Percentiles rank a stretch among this genome's conserved stretches.
Evolutionary conservation across 2,797 vertebrate species (phyloP).

Genomic region (Urosaurus nigricauda): DNA sequence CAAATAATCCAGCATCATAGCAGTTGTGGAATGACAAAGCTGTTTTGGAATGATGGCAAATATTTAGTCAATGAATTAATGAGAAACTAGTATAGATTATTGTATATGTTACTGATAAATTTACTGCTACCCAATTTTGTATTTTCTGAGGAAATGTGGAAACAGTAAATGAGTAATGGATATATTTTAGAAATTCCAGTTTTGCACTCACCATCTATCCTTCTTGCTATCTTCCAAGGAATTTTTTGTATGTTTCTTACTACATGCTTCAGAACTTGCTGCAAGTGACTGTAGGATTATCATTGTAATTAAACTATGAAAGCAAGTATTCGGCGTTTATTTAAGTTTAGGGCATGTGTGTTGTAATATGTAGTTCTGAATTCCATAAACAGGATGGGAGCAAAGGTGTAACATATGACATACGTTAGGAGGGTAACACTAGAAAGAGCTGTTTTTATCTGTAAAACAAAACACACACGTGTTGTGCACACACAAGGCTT

Average conservation of each 20-base stretch:
- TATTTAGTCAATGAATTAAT: background rate
- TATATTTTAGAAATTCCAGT: too few relatives aligned
- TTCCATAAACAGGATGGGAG: too few relatives aligned
- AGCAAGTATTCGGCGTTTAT: too few relatives aligned
- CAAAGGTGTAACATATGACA: too few relatives aligned
- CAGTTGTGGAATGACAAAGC: background rate
- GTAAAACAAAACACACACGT: too few relatives aligned
- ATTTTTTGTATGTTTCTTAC: background rate
- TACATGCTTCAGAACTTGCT: background rate
- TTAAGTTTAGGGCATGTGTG: too few relatives aligned
- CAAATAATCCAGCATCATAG: background rate
- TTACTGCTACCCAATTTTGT: background rate
- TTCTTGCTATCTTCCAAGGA: background rate
- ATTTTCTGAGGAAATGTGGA: background rate
- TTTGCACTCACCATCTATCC: too few relatives aligned
- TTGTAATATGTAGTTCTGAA: too few relatives aligned
- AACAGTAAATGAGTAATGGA: background rate
- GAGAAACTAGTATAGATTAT: background rate
- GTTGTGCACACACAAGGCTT: too few relatives aligned
- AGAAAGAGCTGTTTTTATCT: too few relatives aligned
- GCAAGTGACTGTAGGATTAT: background rate
- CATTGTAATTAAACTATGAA: too few relatives aligned
- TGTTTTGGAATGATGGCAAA: background rate
- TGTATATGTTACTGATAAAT: background rate
- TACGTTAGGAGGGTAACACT: too few relatives aligned